Percentiles rank a stretch among this genome's conserved stretches.
Conservation (phyloP, 2,888 invertebrate genomes). For the Syritta pipiens region DNA sequence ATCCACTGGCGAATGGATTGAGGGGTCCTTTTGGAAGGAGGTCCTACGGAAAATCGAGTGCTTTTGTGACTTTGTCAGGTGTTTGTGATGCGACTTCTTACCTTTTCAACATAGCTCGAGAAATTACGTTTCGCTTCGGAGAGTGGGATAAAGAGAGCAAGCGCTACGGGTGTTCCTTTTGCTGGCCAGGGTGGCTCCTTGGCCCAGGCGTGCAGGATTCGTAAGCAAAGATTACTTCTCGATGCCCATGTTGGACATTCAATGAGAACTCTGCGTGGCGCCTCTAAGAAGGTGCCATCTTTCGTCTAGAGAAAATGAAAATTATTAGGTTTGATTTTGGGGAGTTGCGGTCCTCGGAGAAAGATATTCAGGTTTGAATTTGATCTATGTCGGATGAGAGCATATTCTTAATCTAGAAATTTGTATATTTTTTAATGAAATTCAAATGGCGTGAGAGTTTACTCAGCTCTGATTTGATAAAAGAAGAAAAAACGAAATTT, state of each 20-base stretch:
- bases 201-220: conserved; percentile 82
- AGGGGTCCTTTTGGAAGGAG: conserved; percentile 79
- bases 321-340: no score
- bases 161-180: conserved; percentile 79
- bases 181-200: conserved; percentile 78
- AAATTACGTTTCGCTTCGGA: conserved; percentile 80
- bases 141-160: conserved; percentile 81
- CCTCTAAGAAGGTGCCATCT: conserved; percentile 80
- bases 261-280: conserved; percentile 80
- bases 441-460: no score
- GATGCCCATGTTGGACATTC: conserved; percentile 81
- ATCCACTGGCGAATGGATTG: conserved; percentile 73
- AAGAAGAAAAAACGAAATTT: no score
- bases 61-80: not conserved
- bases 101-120: conserved; percentile 73
- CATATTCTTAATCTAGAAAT: no score
- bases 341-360: no score
- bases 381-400: no score
- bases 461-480: no score
- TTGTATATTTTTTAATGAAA: no score
- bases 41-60: conserved; percentile 71
- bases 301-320: conserved; percentile 77
- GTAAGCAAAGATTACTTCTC: conserved; percentile 80
- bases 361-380: no score
- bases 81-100: conserved; percentile 33